phyloP scores from a whole-genome alignment of 2,113 vertebrate genomes.

The Henicopernis longicauda region DNA sequence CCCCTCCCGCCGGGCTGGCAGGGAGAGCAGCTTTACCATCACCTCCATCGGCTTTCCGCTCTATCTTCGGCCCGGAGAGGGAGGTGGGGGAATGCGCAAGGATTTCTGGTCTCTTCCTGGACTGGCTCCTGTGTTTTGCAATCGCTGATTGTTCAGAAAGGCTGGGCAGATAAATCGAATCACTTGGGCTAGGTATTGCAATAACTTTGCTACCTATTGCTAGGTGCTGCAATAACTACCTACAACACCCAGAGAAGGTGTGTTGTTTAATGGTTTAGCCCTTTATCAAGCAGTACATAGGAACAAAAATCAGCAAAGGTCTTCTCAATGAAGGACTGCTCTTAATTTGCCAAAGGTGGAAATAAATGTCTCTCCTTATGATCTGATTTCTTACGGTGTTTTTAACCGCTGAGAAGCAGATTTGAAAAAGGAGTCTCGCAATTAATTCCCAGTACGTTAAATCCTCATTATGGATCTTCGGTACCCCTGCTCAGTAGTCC shows the following conservation, averaged over 20 bases:
- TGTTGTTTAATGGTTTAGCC: background rate
- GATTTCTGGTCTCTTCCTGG: background rate
- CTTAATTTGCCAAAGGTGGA: background rate
- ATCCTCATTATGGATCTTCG: fast-evolving
- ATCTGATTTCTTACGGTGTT: background rate
- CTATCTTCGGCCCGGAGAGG: fast-evolving
- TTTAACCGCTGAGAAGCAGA: background rate
- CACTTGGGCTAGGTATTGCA: background rate
- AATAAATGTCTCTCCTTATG: background rate
- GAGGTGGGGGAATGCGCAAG: background rate
- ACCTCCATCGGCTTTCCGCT: background rate
- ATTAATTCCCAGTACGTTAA: background rate
- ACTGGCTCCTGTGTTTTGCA: background rate
- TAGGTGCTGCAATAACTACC: background rate
- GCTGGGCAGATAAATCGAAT: background rate
- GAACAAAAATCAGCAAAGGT: background rate
- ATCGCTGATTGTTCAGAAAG: background rate
- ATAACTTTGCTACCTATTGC: background rate
- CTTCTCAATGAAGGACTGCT: background rate
- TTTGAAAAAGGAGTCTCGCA: background rate
- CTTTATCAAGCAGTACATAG: background rate
- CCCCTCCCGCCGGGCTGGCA: background rate
- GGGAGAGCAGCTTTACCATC: background rate
- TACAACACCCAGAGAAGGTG: background rate
- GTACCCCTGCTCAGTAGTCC: background rate